Percentiles rank a stretch among this genome's conserved stretches.
These are phyloP conservation scores for Polia nebulosa DNA, from an alignment of 2,888 invertebrate species.

Conservation along the genomic window DNA sequence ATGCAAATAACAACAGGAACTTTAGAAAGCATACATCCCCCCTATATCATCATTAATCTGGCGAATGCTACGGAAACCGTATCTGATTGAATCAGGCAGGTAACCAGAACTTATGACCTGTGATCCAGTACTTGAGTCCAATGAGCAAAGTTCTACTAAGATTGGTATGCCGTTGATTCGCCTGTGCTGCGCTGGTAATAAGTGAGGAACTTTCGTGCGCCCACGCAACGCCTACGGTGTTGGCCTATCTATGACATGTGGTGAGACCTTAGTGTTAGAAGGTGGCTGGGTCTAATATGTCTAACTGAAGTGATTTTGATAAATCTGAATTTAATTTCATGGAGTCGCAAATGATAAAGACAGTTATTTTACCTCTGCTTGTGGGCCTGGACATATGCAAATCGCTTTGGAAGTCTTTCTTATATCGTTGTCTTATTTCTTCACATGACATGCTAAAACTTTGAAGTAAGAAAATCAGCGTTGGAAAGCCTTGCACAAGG, in stretches of 20 bases:
- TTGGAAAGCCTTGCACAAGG: no score
- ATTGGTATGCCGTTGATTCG: constrained; percentile 78
- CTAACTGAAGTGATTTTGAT: constrained; percentile 5
- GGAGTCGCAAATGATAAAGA: neutral
- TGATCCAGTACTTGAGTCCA: constrained; percentile 13
- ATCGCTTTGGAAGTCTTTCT: no score
- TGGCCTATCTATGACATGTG: constrained; percentile 76
- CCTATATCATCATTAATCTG: constrained; percentile 83
- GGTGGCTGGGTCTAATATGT: constrained; percentile 28
- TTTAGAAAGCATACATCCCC: constrained; percentile 73
- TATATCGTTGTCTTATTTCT: no score
- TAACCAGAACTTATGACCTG: constrained; percentile 74
- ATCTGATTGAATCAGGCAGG: constrained; percentile 81
- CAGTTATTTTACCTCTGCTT: no score
- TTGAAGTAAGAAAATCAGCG: no score
- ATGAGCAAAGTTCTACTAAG: constrained; percentile 66
- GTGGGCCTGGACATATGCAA: no score
- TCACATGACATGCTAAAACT: no score
- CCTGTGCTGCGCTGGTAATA: constrained; percentile 83
- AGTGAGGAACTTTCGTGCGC: constrained; percentile 86
- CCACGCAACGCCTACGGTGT: constrained; percentile 86
- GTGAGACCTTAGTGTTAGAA: constrained; percentile 70
- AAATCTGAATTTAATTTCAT: neutral
- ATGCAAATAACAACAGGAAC: constrained; percentile 70
- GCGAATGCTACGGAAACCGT: constrained; percentile 81